These are phyloP conservation scores for Micropterix aruncella DNA, from an alignment of 2,888 invertebrate species.

Conservation along the genomic window DNA sequence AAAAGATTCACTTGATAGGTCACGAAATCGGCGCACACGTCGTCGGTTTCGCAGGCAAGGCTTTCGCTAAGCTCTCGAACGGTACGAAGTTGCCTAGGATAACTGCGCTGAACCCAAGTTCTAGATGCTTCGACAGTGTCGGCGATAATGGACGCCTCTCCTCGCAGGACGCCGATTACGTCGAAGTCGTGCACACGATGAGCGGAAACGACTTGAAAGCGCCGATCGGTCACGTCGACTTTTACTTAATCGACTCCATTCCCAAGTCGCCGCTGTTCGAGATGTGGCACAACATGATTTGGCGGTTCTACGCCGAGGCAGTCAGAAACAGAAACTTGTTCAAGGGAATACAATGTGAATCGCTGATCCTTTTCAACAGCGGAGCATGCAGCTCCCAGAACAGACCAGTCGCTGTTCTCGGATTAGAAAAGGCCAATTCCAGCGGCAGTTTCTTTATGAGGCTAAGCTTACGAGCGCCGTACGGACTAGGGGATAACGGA, in stretches of 20 bases:
- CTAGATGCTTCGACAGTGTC: not conserved
- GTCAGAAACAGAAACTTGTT: not conserved
- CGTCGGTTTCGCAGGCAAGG: not conserved
- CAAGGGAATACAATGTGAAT: not conserved
- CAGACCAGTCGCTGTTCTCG: not conserved
- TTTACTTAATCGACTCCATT: not conserved
- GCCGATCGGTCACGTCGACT: not conserved
- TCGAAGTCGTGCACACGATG: not conserved
- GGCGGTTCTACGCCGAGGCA: not conserved
- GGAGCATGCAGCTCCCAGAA: not conserved
- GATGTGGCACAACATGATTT: not conserved
- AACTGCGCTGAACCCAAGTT: not conserved
- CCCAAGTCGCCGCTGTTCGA: not conserved
- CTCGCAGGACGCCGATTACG: not conserved
- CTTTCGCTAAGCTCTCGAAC: not conserved
- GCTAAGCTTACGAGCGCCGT: not conserved
- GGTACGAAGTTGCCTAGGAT: not conserved
- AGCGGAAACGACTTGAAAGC: not conserved
- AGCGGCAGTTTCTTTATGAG: not conserved
- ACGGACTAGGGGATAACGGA: not conserved
- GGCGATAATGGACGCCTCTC: not conserved
- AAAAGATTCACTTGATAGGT: not conserved
- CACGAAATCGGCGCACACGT: not conserved
- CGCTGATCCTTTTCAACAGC: not conserved
- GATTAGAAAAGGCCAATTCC: not conserved